These are phyloP conservation scores for Coremacera marginata DNA, from an alignment of 2,888 invertebrate species.

Conservation along the genomic window DNA sequence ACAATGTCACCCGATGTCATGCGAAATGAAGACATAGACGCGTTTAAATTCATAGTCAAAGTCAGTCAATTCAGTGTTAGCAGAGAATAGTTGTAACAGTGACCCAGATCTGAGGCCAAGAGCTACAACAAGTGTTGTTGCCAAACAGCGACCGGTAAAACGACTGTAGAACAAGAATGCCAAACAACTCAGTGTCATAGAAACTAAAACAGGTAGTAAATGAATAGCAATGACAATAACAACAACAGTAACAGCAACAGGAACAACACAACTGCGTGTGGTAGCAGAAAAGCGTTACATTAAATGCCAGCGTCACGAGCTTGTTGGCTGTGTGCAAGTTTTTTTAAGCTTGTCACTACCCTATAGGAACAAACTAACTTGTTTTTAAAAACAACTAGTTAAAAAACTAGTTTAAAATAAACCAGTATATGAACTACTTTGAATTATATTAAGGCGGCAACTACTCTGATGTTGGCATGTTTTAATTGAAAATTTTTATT, in stretches of 20 bases:
- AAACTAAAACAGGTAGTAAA: not conserved
- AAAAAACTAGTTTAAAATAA: too few relatives aligned
- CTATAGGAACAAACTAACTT: too few relatives aligned
- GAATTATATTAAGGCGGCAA: too few relatives aligned
- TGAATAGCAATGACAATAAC: slow-evolving; percentile 1
- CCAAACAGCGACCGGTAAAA: slow-evolving; percentile 25
- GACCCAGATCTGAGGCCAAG: slow-evolving; percentile 55
- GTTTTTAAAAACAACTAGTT: too few relatives aligned
- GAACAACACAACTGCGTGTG: slow-evolving; percentile 24
- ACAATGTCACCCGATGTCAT: not conserved
- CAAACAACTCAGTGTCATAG: not conserved
- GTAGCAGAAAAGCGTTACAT: not conserved
- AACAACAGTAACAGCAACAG: slow-evolving; percentile 18
- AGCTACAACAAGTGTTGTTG: not conserved
- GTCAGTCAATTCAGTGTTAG: slow-evolving; percentile 20
- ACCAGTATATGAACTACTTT: too few relatives aligned
- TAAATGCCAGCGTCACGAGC: slow-evolving; percentile 9
- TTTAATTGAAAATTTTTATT: too few relatives aligned
- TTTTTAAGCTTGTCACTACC: slow-evolving; percentile 10
- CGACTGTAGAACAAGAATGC: slow-evolving; percentile 1
- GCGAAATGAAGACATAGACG: slow-evolving; percentile 9
- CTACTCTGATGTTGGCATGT: too few relatives aligned
- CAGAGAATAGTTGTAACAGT: slow-evolving; percentile 56
- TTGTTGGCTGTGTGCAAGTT: slow-evolving; percentile 3
- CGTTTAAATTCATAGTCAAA: slow-evolving; percentile 18